A percentile compares a stretch with the other conserved stretches of the same genome.
Evolutionary conservation across 2,113 vertebrate species (phyloP).

Genomic region (Cyanocitta stelleri): DNA sequence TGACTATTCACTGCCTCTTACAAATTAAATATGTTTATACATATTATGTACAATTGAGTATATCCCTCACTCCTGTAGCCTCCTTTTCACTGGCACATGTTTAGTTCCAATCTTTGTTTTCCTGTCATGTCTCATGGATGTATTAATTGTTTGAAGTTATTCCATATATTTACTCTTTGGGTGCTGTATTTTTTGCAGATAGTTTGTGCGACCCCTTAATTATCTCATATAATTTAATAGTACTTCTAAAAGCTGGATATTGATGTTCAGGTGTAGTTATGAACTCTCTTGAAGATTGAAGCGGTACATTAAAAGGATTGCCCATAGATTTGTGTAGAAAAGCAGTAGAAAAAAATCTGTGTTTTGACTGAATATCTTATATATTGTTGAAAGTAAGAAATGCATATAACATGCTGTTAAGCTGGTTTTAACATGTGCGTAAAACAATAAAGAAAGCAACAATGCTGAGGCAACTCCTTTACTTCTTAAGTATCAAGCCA

Average conservation of each 20-base stretch:
- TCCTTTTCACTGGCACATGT: neutral
- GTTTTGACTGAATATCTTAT: neutral
- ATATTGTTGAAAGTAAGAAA: neutral
- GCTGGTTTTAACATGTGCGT: neutral
- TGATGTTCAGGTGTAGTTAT: neutral
- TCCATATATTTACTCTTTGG: neutral
- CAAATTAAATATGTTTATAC: neutral
- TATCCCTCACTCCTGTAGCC: neutral
- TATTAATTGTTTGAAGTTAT: neutral
- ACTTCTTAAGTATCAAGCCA: neutral
- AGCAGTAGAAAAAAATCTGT: neutral
- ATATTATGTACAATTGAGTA: neutral
- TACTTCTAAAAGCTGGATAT: neutral
- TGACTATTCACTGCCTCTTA: neutral
- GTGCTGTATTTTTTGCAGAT: neutral
- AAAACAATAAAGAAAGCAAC: neutral
- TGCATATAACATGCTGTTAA: neutral
- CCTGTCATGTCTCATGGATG: neutral
- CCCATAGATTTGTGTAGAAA: neutral
- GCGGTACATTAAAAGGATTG: neutral
- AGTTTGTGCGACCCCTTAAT: neutral
- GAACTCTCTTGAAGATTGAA: neutral
- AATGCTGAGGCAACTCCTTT: neutral
- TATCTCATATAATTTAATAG: neutral
- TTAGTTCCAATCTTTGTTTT: neutral